Percentiles rank a stretch among this genome's conserved stretches.
phyloP scores from a whole-genome alignment of 2,888 invertebrate species.

The Drosophila tanythrix region DNA sequence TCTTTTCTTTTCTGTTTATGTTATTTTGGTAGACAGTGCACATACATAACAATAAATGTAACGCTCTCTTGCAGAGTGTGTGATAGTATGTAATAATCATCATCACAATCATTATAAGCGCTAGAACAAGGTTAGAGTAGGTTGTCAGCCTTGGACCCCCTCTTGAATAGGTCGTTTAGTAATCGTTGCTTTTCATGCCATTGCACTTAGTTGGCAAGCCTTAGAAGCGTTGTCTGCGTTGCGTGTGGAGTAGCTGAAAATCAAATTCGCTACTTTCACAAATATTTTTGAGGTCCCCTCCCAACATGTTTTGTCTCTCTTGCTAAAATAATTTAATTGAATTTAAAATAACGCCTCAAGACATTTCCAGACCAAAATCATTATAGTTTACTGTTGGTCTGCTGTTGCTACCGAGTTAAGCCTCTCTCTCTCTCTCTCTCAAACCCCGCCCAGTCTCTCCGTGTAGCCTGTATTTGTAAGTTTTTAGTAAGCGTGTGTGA shows the following conservation, averaged over 20 bases:
- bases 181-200: slow-evolving; percentile 72
- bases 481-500: slow-evolving; percentile 34
- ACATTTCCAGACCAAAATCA: slow-evolving; percentile 8
- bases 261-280: slow-evolving; percentile 37
- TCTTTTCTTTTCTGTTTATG: slow-evolving; percentile 6
- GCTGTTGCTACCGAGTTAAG: too few species aligned
- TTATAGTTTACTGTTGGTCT: not conserved
- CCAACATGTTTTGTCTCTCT: not conserved
- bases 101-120: slow-evolving; percentile 49
- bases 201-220: slow-evolving; percentile 34
- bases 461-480: not conserved
- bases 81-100: slow-evolving; percentile 55
- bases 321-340: slow-evolving; percentile 64
- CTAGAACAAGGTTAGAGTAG: slow-evolving; percentile 13
- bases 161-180: slow-evolving; percentile 56
- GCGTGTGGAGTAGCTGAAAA: slow-evolving; percentile 46
- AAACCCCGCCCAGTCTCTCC: not conserved
- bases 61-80: slow-evolving; percentile 47
- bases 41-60: slow-evolving; percentile 72
- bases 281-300: slow-evolving; percentile 6
- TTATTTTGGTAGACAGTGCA: slow-evolving; percentile 45
- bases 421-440: not conserved
- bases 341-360: slow-evolving; percentile 62
- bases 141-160: slow-evolving; percentile 10
- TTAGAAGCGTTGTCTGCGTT: not conserved